phyloP scores from a whole-genome alignment of 2,797 vertebrate species.

The Eremophila alpestris region DNA sequence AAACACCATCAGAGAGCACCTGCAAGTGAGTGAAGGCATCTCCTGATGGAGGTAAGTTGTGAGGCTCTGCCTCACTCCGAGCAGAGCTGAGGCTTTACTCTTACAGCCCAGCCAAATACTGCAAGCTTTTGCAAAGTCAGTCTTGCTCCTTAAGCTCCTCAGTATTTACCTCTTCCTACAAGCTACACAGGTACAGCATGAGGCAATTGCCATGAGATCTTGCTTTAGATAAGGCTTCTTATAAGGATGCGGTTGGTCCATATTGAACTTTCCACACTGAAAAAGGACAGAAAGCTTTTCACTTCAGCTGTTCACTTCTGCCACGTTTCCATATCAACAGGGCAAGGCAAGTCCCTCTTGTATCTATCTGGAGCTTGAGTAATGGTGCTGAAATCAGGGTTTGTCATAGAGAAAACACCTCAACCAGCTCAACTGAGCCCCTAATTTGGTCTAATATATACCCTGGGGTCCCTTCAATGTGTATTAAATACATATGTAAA shows the following conservation, averaged over 20 bases:
- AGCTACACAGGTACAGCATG: neutral
- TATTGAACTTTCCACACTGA: neutral
- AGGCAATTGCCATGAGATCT: neutral
- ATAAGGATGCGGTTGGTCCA: neutral
- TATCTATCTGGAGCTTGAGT: neutral
- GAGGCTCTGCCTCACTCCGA: neutral
- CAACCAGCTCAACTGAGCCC: neutral
- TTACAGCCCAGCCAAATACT: neutral
- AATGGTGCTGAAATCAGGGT: neutral
- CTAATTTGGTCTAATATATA: neutral
- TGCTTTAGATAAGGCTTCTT: neutral
- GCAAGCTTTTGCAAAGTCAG: neutral
- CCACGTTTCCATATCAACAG: neutral
- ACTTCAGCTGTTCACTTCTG: neutral
- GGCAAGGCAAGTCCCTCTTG: neutral
- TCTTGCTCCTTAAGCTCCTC: neutral
- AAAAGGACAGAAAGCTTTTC: neutral
- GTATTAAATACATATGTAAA: slow-evolving; percentile 55
- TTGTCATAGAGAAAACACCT: neutral
- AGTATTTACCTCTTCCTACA: neutral
- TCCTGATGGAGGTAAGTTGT: neutral
- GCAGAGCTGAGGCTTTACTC: neutral
- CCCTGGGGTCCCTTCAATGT: neutral
- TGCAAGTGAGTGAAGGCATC: neutral
- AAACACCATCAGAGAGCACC: neutral